A percentile compares a stretch with the other conserved stretches of the same genome.
phyloP scores from a whole-genome alignment of 2,797 vertebrate species.

The Prionace glauca region DNA sequence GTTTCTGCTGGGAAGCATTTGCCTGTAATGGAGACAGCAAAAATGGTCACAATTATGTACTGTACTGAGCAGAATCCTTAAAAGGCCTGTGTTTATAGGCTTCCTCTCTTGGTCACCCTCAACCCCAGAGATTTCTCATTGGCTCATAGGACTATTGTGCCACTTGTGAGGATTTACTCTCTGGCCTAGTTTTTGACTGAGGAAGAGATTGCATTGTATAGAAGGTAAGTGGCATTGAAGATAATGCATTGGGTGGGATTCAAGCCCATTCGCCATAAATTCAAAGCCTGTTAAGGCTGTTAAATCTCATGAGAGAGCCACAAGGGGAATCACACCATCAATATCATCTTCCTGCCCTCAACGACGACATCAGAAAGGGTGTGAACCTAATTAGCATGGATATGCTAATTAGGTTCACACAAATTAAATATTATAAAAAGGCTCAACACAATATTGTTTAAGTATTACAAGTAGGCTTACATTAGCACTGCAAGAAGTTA shows the following conservation, averaged over 20 bases:
- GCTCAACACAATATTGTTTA: too few species aligned
- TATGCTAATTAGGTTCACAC: too few species aligned
- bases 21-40: not conserved
- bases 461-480: too few species aligned
- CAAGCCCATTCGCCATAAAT: too few species aligned
- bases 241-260: not conserved
- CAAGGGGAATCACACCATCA: too few species aligned
- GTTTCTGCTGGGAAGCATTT: not conserved
- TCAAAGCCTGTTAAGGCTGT: too few species aligned
- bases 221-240: not conserved
- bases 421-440: too few species aligned
- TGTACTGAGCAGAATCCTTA: not conserved
- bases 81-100: not conserved
- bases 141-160: not conserved
- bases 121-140: not conserved
- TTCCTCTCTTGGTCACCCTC: not conserved
- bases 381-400: too few species aligned
- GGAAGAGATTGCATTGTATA: not conserved
- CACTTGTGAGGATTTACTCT: not conserved
- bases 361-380: too few species aligned
- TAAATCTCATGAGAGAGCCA: too few species aligned
- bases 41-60: slow-evolving; percentile 6
- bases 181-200: not conserved
- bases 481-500: too few species aligned
- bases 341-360: too few species aligned